phyloP scores from a whole-genome alignment of 2,797 vertebrate genomes.

The Chaetophractus vellerosus region DNA sequence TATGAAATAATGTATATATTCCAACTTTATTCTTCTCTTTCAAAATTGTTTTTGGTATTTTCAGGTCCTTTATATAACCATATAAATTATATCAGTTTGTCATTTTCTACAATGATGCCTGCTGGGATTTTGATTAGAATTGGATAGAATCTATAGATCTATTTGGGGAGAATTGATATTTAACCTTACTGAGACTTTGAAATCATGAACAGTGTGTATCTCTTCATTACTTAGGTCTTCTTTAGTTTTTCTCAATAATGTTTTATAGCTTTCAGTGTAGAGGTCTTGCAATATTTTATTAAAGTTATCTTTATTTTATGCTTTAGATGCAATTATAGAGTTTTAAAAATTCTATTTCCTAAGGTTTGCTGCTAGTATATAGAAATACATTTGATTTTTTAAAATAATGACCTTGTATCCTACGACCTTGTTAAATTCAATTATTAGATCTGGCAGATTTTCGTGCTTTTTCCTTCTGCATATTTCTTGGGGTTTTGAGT shows the following conservation, averaged over 20 bases:
- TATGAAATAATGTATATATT: neutral
- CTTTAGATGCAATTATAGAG: neutral
- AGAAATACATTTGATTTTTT: neutral
- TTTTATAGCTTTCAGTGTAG: neutral
- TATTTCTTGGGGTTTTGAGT: neutral
- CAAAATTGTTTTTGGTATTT: neutral
- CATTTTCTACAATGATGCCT: neutral
- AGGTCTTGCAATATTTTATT: neutral
- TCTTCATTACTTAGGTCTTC: neutral
- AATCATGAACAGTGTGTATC: neutral
- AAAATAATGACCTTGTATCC: neutral
- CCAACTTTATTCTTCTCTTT: neutral
- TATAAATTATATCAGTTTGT: neutral
- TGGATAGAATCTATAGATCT: neutral
- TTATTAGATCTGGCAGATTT: neutral
- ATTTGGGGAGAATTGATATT: neutral
- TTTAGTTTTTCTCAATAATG: neutral
- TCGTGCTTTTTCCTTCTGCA: neutral
- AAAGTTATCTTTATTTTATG: constrained; percentile 5
- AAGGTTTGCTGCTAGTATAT: neutral
- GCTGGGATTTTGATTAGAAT: neutral
- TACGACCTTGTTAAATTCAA: neutral
- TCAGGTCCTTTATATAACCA: neutral
- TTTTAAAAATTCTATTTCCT: neutral
- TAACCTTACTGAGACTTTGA: neutral